Percentiles rank a stretch among this genome's conserved stretches.
Conservation (phyloP, 1,140 invertebrate species). For the Bombus pascuorum region DNA sequence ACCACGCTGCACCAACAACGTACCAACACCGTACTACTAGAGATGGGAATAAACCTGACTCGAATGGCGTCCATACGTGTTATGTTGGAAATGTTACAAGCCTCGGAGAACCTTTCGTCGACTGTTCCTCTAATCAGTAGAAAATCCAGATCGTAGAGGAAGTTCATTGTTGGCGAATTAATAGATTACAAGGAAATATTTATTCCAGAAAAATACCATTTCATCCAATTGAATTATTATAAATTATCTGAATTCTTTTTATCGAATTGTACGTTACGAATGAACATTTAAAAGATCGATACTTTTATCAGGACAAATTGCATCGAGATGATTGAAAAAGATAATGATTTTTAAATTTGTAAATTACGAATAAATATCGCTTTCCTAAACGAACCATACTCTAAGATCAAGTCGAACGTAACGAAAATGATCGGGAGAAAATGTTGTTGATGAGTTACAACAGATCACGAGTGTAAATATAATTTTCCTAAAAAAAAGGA, state of each 20-base stretch:
- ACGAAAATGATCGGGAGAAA: not conserved
- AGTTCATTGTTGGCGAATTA: no score
- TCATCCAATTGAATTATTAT: not conserved
- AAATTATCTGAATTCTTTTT: not conserved
- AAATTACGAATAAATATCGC: no score
- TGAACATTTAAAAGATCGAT: not conserved
- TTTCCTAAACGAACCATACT: not conserved
- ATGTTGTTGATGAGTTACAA: not conserved
- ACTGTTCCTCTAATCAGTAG: not conserved
- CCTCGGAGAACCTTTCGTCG: not conserved
- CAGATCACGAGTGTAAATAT: not conserved
- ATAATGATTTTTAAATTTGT: no score
- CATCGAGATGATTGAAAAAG: no score
- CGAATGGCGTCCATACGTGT: conserved; percentile 9
- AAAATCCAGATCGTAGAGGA: not conserved
- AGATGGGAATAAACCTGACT: conserved; percentile 48
- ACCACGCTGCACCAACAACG: conserved; percentile 63
- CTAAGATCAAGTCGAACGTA: not conserved
- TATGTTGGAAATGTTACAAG: not conserved
- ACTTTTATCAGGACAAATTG: no score
- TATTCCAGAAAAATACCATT: not conserved
- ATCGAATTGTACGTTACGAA: not conserved
- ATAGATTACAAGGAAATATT: no score
- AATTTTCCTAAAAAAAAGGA: not conserved
- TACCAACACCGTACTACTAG: conserved; percentile 53